These are phyloP conservation scores for Drosophila maculinotata DNA, from an alignment of 2,888 invertebrate genomes.

Conservation along the genomic window DNA sequence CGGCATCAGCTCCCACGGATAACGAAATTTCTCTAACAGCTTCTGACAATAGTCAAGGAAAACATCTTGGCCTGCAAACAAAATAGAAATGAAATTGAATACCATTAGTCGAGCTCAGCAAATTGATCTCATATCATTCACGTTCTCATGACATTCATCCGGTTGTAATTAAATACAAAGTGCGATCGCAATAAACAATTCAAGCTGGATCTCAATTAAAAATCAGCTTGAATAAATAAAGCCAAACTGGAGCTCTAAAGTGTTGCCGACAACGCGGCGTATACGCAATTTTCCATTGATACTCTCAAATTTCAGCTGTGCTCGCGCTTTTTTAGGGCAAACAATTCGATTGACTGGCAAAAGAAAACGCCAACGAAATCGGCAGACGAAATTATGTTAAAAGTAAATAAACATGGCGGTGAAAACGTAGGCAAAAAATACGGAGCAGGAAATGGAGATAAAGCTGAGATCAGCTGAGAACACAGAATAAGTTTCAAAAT, in stretches of 20 bases:
- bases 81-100: conserved; percentile 52
- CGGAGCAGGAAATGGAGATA: conserved; percentile 9
- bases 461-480: conserved; percentile 31
- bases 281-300: conserved; percentile 40
- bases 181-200: conserved; percentile 40
- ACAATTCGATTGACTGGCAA: conserved; percentile 2
- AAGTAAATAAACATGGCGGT: conserved; percentile 69
- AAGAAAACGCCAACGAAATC: conserved; percentile 8
- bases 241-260: conserved; percentile 5
- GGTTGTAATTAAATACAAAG: conserved; percentile 43
- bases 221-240: conserved; percentile 36
- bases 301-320: conserved; percentile 24
- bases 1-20: conserved; percentile 93
- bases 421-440: conserved; percentile 65
- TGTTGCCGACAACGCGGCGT: conserved; percentile 13
- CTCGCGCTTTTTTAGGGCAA: conserved; percentile 17
- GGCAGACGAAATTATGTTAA: conserved; percentile 41
- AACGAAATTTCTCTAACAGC: conserved; percentile 90
- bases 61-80: conserved; percentile 86
- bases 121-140: conserved; percentile 1
- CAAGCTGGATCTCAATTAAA: conserved; percentile 5
- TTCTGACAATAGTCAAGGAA: conserved; percentile 91
- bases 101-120: neutral
- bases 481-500: neutral
- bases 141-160: conserved; percentile 12